phyloP scores from a whole-genome alignment of 2,113 vertebrate species.

The Leucosticte australis region DNA sequence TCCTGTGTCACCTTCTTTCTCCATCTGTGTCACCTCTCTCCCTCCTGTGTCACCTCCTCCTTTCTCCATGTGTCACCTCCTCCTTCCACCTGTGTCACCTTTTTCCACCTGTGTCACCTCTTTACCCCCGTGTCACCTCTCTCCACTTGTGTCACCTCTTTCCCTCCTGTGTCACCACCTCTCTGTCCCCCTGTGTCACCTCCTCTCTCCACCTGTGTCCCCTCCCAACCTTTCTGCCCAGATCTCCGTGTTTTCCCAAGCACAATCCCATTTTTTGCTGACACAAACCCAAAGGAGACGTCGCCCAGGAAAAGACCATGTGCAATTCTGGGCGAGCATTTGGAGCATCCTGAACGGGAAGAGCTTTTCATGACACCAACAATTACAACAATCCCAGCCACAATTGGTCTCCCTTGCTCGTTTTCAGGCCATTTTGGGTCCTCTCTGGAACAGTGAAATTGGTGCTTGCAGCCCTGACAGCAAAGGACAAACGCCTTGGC shows the following conservation, averaged over 20 bases:
- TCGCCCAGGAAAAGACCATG: not conserved
- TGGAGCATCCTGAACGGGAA: not conserved
- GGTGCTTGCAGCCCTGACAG: constrained; percentile 54
- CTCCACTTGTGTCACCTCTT: not conserved
- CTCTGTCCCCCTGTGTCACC: not conserved
- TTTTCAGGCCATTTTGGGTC: not conserved
- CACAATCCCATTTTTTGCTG: not conserved
- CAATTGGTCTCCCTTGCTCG: not conserved
- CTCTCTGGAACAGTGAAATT: not conserved
- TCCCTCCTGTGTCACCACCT: not conserved
- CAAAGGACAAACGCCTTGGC: constrained; percentile 61
- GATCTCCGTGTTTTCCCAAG: accelerated
- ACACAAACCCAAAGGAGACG: not conserved
- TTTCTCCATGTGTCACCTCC: not conserved
- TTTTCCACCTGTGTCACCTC: not conserved
- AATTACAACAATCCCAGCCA: not conserved
- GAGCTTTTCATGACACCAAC: not conserved
- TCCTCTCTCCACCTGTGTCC: not conserved
- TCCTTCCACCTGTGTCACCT: not conserved
- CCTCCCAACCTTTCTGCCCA: not conserved
- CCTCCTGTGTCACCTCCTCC: too few species aligned
- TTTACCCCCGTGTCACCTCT: not conserved
- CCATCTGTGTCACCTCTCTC: not conserved
- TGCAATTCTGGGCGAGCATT: not conserved
- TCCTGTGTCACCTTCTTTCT: too few species aligned